Evolutionary conservation across 2,113 vertebrate genomes (phyloP).

Genomic region (Actenoides lindsayi): DNA sequence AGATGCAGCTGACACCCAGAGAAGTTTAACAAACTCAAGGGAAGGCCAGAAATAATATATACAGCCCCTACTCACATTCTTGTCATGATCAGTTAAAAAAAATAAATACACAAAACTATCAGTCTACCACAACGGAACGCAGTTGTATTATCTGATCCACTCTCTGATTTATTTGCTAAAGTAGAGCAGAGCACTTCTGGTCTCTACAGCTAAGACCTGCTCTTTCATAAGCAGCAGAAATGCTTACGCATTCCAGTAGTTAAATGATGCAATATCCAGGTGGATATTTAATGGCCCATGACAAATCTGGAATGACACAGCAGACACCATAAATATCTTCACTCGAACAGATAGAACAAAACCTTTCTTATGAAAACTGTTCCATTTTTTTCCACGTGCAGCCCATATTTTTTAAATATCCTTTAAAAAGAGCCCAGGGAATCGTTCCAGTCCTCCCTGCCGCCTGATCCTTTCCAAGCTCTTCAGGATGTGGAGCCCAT

Average conservation of each 20-base stretch:
- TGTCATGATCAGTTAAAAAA: slow-evolving; percentile 48
- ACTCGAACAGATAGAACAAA: slow-evolving; percentile 60
- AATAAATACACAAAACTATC: slow-evolving; percentile 28
- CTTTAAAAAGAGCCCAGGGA: neutral
- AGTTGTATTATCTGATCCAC: slow-evolving; percentile 47
- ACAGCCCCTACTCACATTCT: slow-evolving; percentile 19
- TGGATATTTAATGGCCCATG: slow-evolving; percentile 71
- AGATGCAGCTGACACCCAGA: neutral
- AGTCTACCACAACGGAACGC: slow-evolving; percentile 26
- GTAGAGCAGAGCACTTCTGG: slow-evolving; percentile 5
- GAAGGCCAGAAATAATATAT: slow-evolving; percentile 31
- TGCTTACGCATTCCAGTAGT: slow-evolving; percentile 72
- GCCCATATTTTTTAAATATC: slow-evolving; percentile 51
- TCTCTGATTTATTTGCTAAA: slow-evolving; percentile 63
- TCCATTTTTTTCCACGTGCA: slow-evolving; percentile 57
- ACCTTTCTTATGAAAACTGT: slow-evolving; percentile 56
- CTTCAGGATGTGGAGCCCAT: neutral
- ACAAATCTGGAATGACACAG: slow-evolving; percentile 69
- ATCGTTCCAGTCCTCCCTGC: neutral
- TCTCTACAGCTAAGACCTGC: slow-evolving; percentile 26
- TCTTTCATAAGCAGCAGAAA: slow-evolving; percentile 57
- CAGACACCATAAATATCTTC: slow-evolving; percentile 71
- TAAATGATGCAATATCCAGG: slow-evolving; percentile 75
- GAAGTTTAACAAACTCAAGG: slow-evolving; percentile 22
- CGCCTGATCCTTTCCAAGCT: neutral